A percentile compares a stretch with the other conserved stretches of the same genome.
Evolutionary conservation across 2,797 vertebrate species (phyloP).

Genomic region (Malurus splendens): DNA sequence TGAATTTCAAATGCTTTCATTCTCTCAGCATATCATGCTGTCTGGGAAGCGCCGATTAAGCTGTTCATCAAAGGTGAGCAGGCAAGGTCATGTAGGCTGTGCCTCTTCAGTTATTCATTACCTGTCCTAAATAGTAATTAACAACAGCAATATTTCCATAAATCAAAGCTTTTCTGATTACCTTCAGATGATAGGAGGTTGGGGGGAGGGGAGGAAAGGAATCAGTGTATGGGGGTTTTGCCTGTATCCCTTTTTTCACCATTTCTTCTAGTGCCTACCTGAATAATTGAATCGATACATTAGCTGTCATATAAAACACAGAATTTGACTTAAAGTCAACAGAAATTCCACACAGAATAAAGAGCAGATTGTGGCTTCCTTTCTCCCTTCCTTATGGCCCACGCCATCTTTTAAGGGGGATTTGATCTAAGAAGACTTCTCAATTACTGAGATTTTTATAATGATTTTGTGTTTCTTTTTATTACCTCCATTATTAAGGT

Average conservation of each 20-base stretch:
- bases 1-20: conserved; percentile 87
- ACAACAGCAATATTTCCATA: conserved; percentile 76
- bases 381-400: background rate
- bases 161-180: conserved; percentile 77
- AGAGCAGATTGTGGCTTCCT: background rate
- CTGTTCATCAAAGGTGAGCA: conserved; percentile 72
- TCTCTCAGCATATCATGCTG: conserved; percentile 83
- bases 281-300: conserved; percentile 19
- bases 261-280: conserved; percentile 13
- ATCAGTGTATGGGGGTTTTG: background rate
- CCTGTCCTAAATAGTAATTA: conserved; percentile 72
- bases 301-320: background rate
- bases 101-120: conserved; percentile 76
- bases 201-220: background rate
- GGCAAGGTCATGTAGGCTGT: conserved; percentile 70
- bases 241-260: background rate
- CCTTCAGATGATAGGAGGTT: conserved; percentile 28
- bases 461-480: background rate
- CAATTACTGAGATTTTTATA: background rate
- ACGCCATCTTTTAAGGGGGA: background rate
- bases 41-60: conserved; percentile 81
- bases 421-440: background rate
- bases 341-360: background rate
- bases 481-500: background rate
- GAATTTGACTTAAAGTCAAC: background rate